Conservation (phyloP, 2,113 vertebrate species). For the Marmota monax region DNA sequence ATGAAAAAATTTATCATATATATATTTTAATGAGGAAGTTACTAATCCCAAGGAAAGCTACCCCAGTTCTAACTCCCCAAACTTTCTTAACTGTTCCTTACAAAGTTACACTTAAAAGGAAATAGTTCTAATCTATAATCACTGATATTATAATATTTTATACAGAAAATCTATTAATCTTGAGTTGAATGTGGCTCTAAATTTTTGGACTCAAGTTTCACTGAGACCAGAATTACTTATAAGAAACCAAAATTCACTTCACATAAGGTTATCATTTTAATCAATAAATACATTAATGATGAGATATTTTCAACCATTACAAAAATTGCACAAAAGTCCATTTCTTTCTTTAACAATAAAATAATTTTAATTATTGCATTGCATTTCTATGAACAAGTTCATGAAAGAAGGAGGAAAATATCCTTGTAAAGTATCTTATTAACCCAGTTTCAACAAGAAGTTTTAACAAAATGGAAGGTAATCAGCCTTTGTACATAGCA, state of each 20-base stretch:
- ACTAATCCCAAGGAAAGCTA: not conserved
- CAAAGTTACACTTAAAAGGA: slow-evolving; percentile 30
- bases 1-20: not conserved
- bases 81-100: not conserved
- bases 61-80: not conserved
- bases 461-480: slow-evolving; percentile 74
- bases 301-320: slow-evolving; percentile 48
- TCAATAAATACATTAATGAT: slow-evolving; percentile 55
- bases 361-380: slow-evolving; percentile 54
- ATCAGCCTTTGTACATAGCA: slow-evolving; percentile 78
- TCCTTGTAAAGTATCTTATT: slow-evolving; percentile 72
- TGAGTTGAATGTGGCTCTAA: not conserved
- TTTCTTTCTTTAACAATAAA: slow-evolving; percentile 65
- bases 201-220: not conserved
- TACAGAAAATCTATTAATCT: not conserved
- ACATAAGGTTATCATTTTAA: slow-evolving; percentile 21
- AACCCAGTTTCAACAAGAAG: slow-evolving; percentile 75
- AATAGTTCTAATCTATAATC: slow-evolving; percentile 5
- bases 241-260: slow-evolving; percentile 22
- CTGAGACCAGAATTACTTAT: not conserved
- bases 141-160: not conserved
- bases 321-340: slow-evolving; percentile 19
- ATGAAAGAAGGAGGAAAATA: slow-evolving; percentile 42
- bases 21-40: not conserved
- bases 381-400: slow-evolving; percentile 41